Base-by-base conservation (phyloP, 2,797 vertebrate species). In the Tenualosa thibaudeaui region DNA sequence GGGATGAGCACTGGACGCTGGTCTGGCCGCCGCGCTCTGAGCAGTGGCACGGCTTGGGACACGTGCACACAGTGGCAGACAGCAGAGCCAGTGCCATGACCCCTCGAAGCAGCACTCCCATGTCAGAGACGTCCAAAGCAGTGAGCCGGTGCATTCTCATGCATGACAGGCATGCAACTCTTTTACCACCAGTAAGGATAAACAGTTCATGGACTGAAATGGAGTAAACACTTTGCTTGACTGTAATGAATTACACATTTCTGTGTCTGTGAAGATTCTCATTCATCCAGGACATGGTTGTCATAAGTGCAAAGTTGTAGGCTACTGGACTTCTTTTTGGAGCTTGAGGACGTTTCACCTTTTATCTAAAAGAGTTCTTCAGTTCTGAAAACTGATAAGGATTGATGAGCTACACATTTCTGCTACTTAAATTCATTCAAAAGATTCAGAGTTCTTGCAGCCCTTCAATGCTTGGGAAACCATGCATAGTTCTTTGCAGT, bases 1-100 rank as follows among this genome's bases (percentile, higher is more conserved):
- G 94, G 0, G 96, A 96, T 62, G 95, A 95, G 88, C 98, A 99
- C 81, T 97, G 96, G n/a, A 99, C 97, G 0, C 96, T 96, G 3
- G 95, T 95, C 0, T 95, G 92, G 68, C 96, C 96, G 0, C 94
- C 95, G 82, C 92, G 94, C 81, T 96, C 97, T 0, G 95, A 94
- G 86, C 98, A 99, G 87, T 96, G 95, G 90, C 98, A 99, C 82
- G 93, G 95, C 6, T 87, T 93, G 0, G 97, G 96, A 86, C 97
- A 98, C 83, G 96, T 93, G 71, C 71, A 15, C 37, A 78, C 17
- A 0, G 40, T 78, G 17, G 71, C 37, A 6, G 71, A 43, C 19
- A 78, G 37, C 4, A 78, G 40, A 19, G 19, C 37, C 37, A 78
- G 17, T 17, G 37, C 19, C 37, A 78, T 78, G 40, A 37, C 71